Conservation (phyloP, 2,797 vertebrate genomes). For the Vipera latastei region DNA sequence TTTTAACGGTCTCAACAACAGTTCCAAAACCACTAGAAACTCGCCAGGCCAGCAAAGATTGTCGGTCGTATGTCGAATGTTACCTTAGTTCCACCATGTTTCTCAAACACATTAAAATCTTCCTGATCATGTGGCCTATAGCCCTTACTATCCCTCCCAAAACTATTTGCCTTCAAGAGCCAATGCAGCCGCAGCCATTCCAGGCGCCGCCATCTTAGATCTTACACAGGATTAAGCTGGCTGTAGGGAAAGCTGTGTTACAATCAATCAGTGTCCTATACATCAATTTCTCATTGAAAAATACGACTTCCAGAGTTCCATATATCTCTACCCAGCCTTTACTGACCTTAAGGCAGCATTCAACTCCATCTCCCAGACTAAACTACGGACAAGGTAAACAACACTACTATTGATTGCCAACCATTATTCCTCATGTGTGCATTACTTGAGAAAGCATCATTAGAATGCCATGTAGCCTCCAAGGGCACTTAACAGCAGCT, state of each 20-base stretch:
- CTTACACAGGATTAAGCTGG: neutral
- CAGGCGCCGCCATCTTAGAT: too few species aligned
- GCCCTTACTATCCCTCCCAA: too few species aligned
- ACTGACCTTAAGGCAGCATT: neutral
- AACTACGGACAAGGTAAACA: neutral
- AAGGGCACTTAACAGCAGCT: neutral
- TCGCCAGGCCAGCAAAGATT: too few species aligned
- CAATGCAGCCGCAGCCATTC: too few species aligned
- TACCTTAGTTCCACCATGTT: too few species aligned
- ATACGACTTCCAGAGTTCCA: neutral
- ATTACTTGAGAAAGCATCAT: neutral
- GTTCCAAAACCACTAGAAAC: too few species aligned
- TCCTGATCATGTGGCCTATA: too few species aligned
- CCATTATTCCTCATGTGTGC: neutral
- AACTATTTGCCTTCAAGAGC: too few species aligned
- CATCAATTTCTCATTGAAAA: neutral
- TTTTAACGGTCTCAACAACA: too few species aligned
- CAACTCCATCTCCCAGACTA: neutral
- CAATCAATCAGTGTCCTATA: neutral
- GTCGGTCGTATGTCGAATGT: too few species aligned
- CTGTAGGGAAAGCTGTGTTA: neutral
- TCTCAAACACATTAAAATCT: too few species aligned
- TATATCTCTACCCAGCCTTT: neutral
- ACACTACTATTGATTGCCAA: neutral
- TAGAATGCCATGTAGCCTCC: neutral